A percentile compares a stretch with the other conserved stretches of the same genome.
Evolutionary conservation across 2,797 vertebrate genomes (phyloP).

Genomic region (Chloroceryle amazona): DNA sequence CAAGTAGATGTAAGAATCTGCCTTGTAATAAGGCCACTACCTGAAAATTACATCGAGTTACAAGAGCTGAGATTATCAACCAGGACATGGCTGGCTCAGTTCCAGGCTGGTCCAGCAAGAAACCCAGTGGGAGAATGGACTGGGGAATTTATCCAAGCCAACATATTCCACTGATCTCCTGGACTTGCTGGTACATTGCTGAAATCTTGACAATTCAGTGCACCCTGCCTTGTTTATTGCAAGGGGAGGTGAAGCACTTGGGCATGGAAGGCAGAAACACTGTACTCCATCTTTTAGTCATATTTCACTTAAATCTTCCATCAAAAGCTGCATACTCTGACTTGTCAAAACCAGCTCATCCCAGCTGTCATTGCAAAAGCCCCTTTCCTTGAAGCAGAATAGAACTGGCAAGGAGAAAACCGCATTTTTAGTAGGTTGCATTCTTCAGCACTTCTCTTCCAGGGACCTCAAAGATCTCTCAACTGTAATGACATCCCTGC

Average conservation of each 20-base stretch:
- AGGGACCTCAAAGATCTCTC: neutral
- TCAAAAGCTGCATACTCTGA: slow-evolving; percentile 39
- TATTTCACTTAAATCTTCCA: slow-evolving; percentile 26
- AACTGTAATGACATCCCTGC: neutral
- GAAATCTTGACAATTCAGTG: neutral
- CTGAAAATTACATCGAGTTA: neutral
- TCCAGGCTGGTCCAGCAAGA: neutral
- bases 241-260: neutral
- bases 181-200: neutral
- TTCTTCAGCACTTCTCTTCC: slow-evolving; percentile 20
- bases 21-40: neutral
- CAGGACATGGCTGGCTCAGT: neutral
- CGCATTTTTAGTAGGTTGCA: slow-evolving; percentile 32
- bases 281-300: neutral
- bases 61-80: neutral
- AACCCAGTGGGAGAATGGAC: neutral
- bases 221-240: neutral
- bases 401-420: slow-evolving; percentile 59
- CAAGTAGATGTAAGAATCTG: neutral
- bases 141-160: neutral
- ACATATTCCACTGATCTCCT: neutral
- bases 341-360: slow-evolving; percentile 69
- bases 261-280: neutral
- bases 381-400: slow-evolving; percentile 43
- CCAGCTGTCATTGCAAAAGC: slow-evolving; percentile 42